Evolutionary conservation across 2,797 vertebrate genomes (phyloP), one percentile per base, ranked within the genome.

Genomic region (Poecilia picta): DNA sequence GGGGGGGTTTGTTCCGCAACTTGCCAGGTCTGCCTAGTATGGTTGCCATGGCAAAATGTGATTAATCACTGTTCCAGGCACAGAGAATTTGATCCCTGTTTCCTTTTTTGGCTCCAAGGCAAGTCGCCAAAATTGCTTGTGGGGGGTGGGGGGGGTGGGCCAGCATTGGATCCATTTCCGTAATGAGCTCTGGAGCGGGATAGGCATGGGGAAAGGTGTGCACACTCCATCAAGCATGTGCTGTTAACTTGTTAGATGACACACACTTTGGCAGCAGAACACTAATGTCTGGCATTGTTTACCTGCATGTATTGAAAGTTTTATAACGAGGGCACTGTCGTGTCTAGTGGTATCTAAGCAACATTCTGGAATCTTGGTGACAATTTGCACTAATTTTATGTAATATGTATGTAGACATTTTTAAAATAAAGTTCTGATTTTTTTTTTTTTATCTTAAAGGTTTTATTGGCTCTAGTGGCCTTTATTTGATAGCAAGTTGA

Each of bases 351-450:
- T 46, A 76, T 66, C 80, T 49, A 39, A 46, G 68, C 25, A 46
- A 45, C 6, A 1, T 71, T 16, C 41, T 57, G 64, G 43, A 76
- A 41, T 53, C 41, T 36, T 59, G 78, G 83, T 87, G 79, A 89
- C 81, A 84, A 41, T 88, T 93, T 95, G 90, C 91, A 94, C 90
- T 92, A 25, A 46, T 45, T 71, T 77, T 81, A 74, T 93, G 82
- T 91, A 89, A 91, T 85, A 73, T 53, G 31, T 92, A 68, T 84
- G 87, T 93, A 92, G 85, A 93, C 89, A 92, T 94, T 94, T 94
- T 62, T 53, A 0, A 89, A 96, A 94, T 95, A 95, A 95, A 95
- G 83, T 76, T 90, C 90, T 8, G 39, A 41, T 41, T 41, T 8
- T 41, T 41, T 41, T 41, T 8, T 41, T 41, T 41, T 41, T 41